Base-by-base conservation (phyloP, 2,888 invertebrate species). In the Penaeus monodon region DNA sequence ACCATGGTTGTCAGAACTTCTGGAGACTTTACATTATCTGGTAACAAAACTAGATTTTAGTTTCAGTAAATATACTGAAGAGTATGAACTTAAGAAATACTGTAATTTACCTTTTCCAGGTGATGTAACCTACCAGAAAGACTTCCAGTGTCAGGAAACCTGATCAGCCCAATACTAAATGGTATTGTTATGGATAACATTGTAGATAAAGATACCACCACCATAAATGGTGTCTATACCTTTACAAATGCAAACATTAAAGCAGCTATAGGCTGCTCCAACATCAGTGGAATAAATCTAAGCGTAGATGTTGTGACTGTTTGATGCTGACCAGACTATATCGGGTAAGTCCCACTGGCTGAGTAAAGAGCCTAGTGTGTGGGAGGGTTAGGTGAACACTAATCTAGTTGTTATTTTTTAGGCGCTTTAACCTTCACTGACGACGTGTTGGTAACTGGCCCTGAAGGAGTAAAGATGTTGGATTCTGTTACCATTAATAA, bases 401-500 rank as follows among this genome's bases (percentile, higher is more conserved):
- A 20, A 24, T 3, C 44, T 12, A 22, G 4, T 17, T 20, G 1
- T 38, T 2, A 22, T 24, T 38, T 38, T 33, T 3, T 49, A 85
- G 85, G 85, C 22, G 38, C 49, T 29, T 49, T 85, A 63, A 80
- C 22, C 27, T 85, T 85, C 22, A 12, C 6, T n/a, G 70, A 63
- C 24, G 57, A 57, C 12, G 85, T 85, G 44, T 20, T 63, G 8
- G 85, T 85, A 80, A 80, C 44, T 38, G 80, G 85, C 2, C 4
- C 44, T 10, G 57, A 17, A 4, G 85, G 85, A 4, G 85, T 85
- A n/a, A 20, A 73, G 44, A n/a, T 85, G 63, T 73, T 63, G n/a
- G 73, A 63, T 3, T 79, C 80, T 7, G 80, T 68, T 12, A 85
- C 73, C 4, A 49, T 85, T 38, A 85, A 85, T n/a, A 80, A 63